Base-by-base conservation (phyloP, 2,797 vertebrate genomes). In the Tarsius wallacei region DNA sequence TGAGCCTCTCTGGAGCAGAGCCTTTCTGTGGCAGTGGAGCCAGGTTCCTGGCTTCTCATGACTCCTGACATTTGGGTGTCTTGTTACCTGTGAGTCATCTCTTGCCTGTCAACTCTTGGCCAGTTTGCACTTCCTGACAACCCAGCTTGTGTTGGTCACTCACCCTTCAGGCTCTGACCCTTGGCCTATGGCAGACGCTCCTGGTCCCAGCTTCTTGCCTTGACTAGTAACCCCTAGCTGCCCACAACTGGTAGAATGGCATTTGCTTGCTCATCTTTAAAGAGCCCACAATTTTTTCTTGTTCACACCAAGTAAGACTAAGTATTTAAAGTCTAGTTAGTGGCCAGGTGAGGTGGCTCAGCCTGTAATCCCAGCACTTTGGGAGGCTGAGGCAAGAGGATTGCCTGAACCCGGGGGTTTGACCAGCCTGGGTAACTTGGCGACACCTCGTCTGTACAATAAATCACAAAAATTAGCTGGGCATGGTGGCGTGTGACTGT, bases 81-180 rank as follows among this genome's bases (percentile, higher is more conserved):
- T 53, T 70, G 12, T 93, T 85, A 92, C 84, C 91, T 82, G 76
- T 90, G 61, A 71, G 85, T 85, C 95, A 87, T 78, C 84, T 78
- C 84, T 78, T 64, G 14, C 59, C 89, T 31, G 3, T 36, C 73
- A 87, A 77, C 53, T 51, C 66, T 31, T 94, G 93, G 78, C 90
- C 33, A 57, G 22, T 47, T 73, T 82, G 95, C 28, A 83, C 91
- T 91, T 94, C 87, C 97, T 97, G 96, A 97, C 85, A 97, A 24
- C 36, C 7, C 61, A 93, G 93, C 94, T 36, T 51, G 4, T 63
- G 74, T 22, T 80, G 74, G 71, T 73, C 77, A 77, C 55, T 49
- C 76, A 68, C 19, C 83, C 74, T 80, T 33, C 87, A 59, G n/a
- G 47, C 70, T n/a, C 84, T 91, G 87, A 94, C 87, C 86, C 26